phyloP scores from a whole-genome alignment of 1,140 invertebrate species.

The Saxidomus purpurata region DNA sequence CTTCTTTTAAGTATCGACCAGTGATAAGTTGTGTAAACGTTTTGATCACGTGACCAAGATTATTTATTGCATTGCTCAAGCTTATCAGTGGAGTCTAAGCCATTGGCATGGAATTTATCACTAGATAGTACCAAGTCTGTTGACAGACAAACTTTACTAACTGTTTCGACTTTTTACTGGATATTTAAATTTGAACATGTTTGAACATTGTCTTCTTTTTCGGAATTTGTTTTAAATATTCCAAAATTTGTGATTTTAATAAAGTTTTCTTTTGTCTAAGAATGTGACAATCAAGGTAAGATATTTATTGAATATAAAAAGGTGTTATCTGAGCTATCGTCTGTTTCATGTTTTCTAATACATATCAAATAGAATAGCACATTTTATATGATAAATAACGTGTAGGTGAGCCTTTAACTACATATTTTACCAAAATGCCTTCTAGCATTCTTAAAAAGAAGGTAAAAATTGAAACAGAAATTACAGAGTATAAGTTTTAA shows the following conservation, averaged over 20 bases:
- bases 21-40: slow-evolving; percentile 34
- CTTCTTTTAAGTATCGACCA: slow-evolving; percentile 49
- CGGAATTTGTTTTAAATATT: background rate
- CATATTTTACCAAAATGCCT: too few relatives aligned
- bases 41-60: slow-evolving; percentile 10
- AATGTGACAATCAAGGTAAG: background rate
- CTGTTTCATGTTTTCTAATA: too few relatives aligned
- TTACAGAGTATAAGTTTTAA: too few relatives aligned
- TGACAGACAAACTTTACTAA: background rate
- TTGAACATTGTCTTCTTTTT: background rate
- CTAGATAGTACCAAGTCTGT: background rate
- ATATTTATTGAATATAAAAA: too few relatives aligned
- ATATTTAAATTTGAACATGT: slow-evolving; percentile 10
- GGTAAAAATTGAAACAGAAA: too few relatives aligned
- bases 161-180: background rate
- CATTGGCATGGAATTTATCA: slow-evolving; percentile 28
- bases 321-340: too few relatives aligned
- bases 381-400: too few relatives aligned
- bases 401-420: too few relatives aligned
- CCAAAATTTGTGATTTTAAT: background rate
- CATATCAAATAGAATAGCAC: too few relatives aligned
- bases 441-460: too few relatives aligned
- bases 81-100: slow-evolving; percentile 36
- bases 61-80: slow-evolving; percentile 8
- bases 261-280: background rate